Percentiles rank a stretch among this genome's conserved stretches.
Evolutionary conservation across 1,140 invertebrate species (phyloP).

Genomic region (Euglossa dilemma): DNA sequence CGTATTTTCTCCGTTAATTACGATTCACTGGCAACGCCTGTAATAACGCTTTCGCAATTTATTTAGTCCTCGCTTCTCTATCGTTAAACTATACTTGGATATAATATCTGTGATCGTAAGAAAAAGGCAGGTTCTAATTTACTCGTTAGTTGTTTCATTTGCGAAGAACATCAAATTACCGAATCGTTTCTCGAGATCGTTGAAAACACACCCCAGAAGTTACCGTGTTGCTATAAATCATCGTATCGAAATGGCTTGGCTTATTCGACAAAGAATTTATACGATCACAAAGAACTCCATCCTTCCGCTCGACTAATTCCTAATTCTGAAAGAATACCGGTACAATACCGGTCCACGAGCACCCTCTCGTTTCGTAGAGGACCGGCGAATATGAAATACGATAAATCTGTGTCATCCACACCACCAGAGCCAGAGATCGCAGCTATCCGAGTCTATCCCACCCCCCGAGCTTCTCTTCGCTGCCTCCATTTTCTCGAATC

Average conservation of each 20-base stretch:
- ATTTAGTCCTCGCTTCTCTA: background rate
- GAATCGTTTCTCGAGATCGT: background rate
- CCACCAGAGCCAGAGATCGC: slow-evolving; percentile 59
- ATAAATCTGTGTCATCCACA: slow-evolving; percentile 79
- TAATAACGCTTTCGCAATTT: slow-evolving; percentile 4
- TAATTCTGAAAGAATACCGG: slow-evolving; percentile 39
- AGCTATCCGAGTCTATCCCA: slow-evolving; percentile 58
- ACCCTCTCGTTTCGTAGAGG: background rate
- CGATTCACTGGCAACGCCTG: background rate
- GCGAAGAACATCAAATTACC: no score
- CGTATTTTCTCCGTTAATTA: slow-evolving; percentile 35
- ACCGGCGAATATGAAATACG: slow-evolving; percentile 16
- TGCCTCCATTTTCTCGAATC: slow-evolving; percentile 13
- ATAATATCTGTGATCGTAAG: no score
- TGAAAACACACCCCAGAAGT: background rate
- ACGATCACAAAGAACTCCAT: background rate
- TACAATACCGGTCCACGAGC: background rate
- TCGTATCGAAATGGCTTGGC: no score
- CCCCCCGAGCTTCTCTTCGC: slow-evolving; percentile 50
- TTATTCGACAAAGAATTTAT: background rate
- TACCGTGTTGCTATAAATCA: background rate
- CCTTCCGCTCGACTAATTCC: slow-evolving; percentile 21
- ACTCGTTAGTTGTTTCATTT: no score
- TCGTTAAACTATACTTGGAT: no score
- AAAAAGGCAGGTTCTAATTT: no score